Conservation (phyloP, 2,888 invertebrate genomes). For the Drosophila anceps region DNA sequence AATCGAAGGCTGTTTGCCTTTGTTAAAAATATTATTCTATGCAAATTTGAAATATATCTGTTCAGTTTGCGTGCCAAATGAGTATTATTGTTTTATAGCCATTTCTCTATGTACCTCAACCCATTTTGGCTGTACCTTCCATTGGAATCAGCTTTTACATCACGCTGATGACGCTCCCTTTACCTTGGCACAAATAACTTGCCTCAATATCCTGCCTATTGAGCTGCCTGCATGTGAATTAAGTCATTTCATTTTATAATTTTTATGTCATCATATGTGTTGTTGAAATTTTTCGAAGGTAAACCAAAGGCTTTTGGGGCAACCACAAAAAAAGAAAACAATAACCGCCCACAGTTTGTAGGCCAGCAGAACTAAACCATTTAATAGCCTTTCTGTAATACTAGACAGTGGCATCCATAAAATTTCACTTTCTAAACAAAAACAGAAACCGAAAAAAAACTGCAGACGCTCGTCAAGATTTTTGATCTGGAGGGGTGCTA, state of each 20-base stretch:
- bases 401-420: slow-evolving; percentile 66
- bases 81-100: neutral
- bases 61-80: slow-evolving; percentile 53
- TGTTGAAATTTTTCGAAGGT: slow-evolving; percentile 18
- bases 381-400: slow-evolving; percentile 65
- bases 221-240: slow-evolving; percentile 29
- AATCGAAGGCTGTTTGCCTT: neutral
- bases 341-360: slow-evolving; percentile 66
- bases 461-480: slow-evolving; percentile 50
- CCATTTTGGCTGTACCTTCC: slow-evolving; percentile 14
- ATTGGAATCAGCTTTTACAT: slow-evolving; percentile 14
- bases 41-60: slow-evolving; percentile 41
- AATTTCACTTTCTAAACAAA: slow-evolving; percentile 55
- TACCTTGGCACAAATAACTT: slow-evolving; percentile 56
- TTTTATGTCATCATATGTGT: slow-evolving; percentile 54
- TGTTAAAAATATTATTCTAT: slow-evolving; percentile 7
- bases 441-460: slow-evolving; percentile 12
- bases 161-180: slow-evolving; percentile 25
- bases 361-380: slow-evolving; percentile 43
- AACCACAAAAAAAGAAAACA: slow-evolving; percentile 64
- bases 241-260: slow-evolving; percentile 22
- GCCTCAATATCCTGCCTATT: slow-evolving; percentile 48
- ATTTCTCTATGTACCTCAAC: slow-evolving; percentile 33
- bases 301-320: slow-evolving; percentile 26
- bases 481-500: slow-evolving; percentile 41